Conservation (phyloP, 2,113 vertebrate genomes). For the Rana temporaria region DNA sequence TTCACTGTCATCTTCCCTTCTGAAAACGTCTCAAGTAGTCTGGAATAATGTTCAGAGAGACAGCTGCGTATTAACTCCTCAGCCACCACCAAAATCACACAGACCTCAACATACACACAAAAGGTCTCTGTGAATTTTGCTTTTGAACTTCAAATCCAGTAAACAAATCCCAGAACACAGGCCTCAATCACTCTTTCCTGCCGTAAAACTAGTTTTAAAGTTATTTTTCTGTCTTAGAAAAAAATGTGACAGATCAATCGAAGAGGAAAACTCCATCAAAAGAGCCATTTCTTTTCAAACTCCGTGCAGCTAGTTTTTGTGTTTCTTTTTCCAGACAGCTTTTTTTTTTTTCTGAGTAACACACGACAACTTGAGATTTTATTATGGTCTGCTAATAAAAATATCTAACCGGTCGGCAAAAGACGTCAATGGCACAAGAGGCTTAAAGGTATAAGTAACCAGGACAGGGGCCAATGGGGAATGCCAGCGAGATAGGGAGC, state of each 20-base stretch:
- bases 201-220: background rate
- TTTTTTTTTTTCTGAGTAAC: background rate
- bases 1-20: constrained; percentile 2
- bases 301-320: background rate
- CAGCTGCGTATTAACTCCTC: constrained; percentile 43
- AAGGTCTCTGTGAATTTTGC: constrained; percentile 16
- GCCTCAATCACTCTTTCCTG: background rate
- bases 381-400: constrained; percentile 7
- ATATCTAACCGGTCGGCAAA: background rate
- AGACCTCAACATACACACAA: background rate
- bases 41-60: constrained; percentile 35
- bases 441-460: background rate
- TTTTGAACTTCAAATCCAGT: constrained; percentile 34
- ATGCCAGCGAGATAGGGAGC: background rate
- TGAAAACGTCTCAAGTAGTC: constrained; percentile 36
- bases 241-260: constrained; percentile 5
- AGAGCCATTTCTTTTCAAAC: constrained; percentile 14
- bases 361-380: background rate
- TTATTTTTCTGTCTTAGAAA: background rate
- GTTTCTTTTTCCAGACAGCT: background rate
- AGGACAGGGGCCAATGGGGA: background rate
- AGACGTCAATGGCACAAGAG: background rate
- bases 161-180: constrained; percentile 16
- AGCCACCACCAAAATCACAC: background rate
- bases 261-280: constrained; percentile 14